Base-by-base conservation (phyloP, 2,888 invertebrate species). In the Ypsolopha scabrella region DNA sequence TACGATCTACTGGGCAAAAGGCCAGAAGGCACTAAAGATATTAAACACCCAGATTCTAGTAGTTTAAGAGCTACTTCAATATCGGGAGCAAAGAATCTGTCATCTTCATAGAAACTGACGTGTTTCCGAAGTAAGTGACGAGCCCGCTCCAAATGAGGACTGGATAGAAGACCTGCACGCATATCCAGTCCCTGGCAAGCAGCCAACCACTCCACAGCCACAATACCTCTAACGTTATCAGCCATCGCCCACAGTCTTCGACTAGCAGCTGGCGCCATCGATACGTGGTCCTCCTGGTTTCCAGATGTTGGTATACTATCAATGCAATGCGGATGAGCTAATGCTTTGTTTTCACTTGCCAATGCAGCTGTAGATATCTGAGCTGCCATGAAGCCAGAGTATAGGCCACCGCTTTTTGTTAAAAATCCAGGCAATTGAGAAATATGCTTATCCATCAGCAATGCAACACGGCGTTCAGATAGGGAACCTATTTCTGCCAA, bases 241-340 rank as follows among this genome's bases (percentile, higher is more conserved):
- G 51, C 51, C 51, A 51, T 51, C 9, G 46, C 51, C 51, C 51
- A 51, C 9, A 51, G 41, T 36, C 51, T n/a, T 41, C 45, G 39
- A 13, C 47, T 47, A 35, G 34, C 51, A 24, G 39, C 34, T 11
- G 51, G 39, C 14, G 51, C 51, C 51, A 51, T 51, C 2, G 51
- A 51, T 1, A 51, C 51, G 37, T 51, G 51, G 14, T 51, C 51
- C n/a, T 51, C 51, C 24, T 51, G 51, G 24, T 51, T 51, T 8
- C 39, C 51, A 6, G 51, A 51, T 10, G 51, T 51, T n/a, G 51
- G 51, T 38, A 51, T 51, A 41, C 47, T 51, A 33, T 51, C 51
- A 9, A 51, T 47, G 14, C 45, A 47, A 34, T 34, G 8, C 7
- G 51, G 51, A 48, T 47, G 41, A 4, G 51, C 46, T 13, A 51